These are phyloP conservation scores for Apamea sordens DNA, from an alignment of 2,888 invertebrate species.

Conservation along the genomic window DNA sequence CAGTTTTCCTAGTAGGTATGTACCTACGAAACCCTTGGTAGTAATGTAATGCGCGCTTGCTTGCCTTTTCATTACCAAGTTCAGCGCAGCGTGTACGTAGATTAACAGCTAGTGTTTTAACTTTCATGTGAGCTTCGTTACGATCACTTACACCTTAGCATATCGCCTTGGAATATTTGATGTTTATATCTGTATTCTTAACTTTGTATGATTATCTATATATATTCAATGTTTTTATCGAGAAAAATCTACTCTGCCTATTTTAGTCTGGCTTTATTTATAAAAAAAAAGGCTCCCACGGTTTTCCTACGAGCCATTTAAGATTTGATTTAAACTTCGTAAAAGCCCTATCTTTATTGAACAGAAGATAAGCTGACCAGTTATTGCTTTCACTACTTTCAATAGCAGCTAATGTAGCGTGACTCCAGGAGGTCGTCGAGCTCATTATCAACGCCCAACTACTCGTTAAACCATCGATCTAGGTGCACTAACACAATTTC, in stretches of 20 bases:
- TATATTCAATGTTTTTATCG: not conserved
- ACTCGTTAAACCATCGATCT: constrained; percentile 73
- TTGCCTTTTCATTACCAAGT: constrained; percentile 47
- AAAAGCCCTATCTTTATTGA: constrained; percentile 28
- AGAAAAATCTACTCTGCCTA: not conserved
- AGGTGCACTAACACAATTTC: constrained; percentile 65
- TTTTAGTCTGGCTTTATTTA: not conserved
- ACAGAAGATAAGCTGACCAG: constrained; percentile 39
- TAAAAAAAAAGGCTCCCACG: not conserved
- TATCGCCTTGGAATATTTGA: not conserved
- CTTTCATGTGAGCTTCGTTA: constrained; percentile 44
- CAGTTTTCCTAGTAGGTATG: not conserved
- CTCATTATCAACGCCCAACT: constrained; percentile 74
- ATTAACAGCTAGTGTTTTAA: constrained; percentile 28
- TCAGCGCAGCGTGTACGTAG: constrained; percentile 53
- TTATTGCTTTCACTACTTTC: constrained; percentile 75
- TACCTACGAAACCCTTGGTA: constrained; percentile 27
- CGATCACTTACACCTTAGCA: constrained; percentile 12
- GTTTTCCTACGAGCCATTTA: not conserved
- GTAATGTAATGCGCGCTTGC: constrained; percentile 17
- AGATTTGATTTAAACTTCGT: not conserved
- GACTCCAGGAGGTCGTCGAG: constrained; percentile 74
- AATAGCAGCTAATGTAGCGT: constrained; percentile 77
- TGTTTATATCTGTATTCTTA: not conserved
- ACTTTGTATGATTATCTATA: not conserved